A percentile compares a stretch with the other conserved stretches of the same genome.
Evolutionary conservation across 2,888 invertebrate genomes (phyloP).

Genomic region (Pseudococcus longispinus): DNA sequence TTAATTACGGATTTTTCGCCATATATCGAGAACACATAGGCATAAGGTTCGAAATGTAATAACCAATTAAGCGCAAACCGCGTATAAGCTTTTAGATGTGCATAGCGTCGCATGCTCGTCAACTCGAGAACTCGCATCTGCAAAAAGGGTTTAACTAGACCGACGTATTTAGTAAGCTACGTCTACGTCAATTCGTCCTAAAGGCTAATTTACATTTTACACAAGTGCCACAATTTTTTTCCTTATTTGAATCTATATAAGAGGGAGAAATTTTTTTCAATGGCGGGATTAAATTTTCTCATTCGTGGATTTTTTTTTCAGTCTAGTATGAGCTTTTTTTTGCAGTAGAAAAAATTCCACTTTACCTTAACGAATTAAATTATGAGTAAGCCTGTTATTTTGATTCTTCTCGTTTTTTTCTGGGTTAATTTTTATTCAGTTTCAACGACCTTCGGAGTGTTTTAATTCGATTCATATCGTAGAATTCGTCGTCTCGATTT

Average conservation of each 20-base stretch:
- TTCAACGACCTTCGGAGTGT: not conserved
- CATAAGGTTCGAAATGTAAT: not conserved
- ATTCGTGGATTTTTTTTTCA: not conserved
- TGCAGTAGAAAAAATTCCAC: not conserved
- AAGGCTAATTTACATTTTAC: not conserved
- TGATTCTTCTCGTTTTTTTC: not conserved
- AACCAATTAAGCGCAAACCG: conserved; percentile 19
- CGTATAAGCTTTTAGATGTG: not conserved
- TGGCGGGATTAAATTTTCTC: not conserved
- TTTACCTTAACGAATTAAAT: not conserved
- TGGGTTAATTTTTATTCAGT: not conserved
- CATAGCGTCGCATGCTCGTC: not conserved
- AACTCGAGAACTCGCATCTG: not conserved
- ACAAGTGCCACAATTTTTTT: not conserved
- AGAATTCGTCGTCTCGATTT: not conserved
- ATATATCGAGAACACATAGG: not conserved
- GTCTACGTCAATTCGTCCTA: not conserved
- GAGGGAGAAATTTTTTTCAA: not conserved
- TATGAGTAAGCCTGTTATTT: not conserved
- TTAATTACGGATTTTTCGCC: not conserved
- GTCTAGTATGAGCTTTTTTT: not conserved
- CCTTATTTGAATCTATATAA: not conserved
- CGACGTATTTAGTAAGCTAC: not conserved
- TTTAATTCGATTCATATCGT: not conserved
- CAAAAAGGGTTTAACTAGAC: not conserved